These are phyloP conservation scores for Creontiades dilutus DNA, from an alignment of 2,888 invertebrate species.

Conservation along the genomic window DNA sequence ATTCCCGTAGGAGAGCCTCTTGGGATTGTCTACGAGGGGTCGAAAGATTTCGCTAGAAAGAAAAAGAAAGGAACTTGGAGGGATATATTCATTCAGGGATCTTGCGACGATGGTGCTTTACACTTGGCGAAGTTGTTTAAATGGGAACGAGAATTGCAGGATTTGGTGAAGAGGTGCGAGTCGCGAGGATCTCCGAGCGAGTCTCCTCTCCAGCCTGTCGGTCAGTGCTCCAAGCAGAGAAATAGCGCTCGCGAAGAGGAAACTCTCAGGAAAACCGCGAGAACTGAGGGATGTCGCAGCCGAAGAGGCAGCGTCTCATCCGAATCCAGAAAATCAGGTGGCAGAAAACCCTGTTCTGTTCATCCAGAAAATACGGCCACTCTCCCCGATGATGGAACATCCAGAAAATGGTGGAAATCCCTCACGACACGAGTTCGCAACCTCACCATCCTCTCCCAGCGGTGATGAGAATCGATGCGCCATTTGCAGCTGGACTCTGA, in stretches of 20 bases:
- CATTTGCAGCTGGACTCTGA: neutral
- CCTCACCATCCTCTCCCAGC: neutral
- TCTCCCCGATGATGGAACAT: neutral
- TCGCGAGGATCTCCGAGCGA: neutral
- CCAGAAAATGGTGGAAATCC: neutral
- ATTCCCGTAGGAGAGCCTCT: constrained; percentile 77
- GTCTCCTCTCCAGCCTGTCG: neutral
- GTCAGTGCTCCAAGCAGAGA: neutral
- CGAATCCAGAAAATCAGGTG: neutral
- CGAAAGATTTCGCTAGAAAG: constrained; percentile 4
- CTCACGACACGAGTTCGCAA: neutral
- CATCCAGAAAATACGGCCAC: no score
- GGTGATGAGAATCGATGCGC: neutral
- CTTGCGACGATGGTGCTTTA: constrained; percentile 52
- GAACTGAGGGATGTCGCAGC: neutral
- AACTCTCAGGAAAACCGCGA: neutral
- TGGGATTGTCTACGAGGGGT: constrained; percentile 79
- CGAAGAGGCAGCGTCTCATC: neutral
- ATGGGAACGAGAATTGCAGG: constrained; percentile 49
- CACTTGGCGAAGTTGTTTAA: constrained; percentile 41
- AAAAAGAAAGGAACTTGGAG: constrained; percentile 23
- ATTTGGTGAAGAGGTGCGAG: constrained; percentile 28
- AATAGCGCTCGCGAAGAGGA: neutral
- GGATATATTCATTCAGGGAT: constrained; percentile 57
- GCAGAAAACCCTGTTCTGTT: neutral